Evolutionary conservation across 2,888 invertebrate genomes (phyloP), one percentile per base, ranked within the genome.

Genomic region (Mythimna pallens): DNA sequence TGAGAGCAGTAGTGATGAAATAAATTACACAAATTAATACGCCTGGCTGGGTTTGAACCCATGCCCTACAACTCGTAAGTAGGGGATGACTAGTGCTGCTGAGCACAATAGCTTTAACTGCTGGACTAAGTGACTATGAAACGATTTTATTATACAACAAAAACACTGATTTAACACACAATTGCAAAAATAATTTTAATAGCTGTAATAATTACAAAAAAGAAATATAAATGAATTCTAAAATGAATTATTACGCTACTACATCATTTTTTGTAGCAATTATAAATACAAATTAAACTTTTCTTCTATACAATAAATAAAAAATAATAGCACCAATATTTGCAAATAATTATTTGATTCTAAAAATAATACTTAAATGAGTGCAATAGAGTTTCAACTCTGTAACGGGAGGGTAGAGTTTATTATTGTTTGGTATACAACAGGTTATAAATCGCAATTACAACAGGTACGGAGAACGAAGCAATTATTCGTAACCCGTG

Each of bases 371-470:
- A 50, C 34, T 10, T 30, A 8, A 8, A 47, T 0, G 4, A 59
- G 8, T 2, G 43, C 25, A 78, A 73, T n/a, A 25, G 5, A 77
- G 14, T 63, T 59, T 73, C 25, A n/a, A 50, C 75, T 73, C 47
- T 79, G 79, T 72, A 20, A 3, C n/a, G 0, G 7, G 20, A 22
- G 0, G 0, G 2, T 55, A 80, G 55, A 64, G 86, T 73, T 75
- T 63, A 61, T 70, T 70, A 80, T 87, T 17, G 50, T 65, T 78
- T 69, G 54, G 8, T n/a, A 8, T 54, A 80, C 77, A 86, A 87
- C 83, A 77, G 65, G 89, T 84, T 85, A 91, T 91, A 91, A 91
- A 92, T 93, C 83, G 89, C 87, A 91, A 92, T 92, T 89, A 91
- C 86, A 87, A 80, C 88, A 89, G 90, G 92, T 91, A 90, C 87